These are phyloP conservation scores for Cepphus grylle DNA, from an alignment of 2,113 vertebrate genomes.

Conservation along the genomic window DNA sequence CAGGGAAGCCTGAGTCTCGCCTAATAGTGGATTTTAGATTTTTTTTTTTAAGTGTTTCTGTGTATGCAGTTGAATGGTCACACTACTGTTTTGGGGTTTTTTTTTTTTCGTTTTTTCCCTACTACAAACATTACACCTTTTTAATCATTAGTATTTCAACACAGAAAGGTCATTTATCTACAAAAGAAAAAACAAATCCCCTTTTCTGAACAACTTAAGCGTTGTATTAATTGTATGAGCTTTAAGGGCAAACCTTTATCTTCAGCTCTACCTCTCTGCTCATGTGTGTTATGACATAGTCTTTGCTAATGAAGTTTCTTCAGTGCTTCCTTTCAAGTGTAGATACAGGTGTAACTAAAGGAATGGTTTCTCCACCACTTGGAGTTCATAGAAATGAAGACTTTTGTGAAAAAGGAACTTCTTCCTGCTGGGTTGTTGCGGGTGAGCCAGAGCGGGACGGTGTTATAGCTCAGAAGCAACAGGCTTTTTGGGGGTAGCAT, in stretches of 20 bases:
- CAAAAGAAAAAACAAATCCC: not conserved
- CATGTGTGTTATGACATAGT: accelerated
- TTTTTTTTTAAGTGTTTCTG: not conserved
- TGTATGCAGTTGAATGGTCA: not conserved
- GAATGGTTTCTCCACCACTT: not conserved
- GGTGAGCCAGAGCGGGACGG: not conserved
- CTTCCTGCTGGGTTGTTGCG: not conserved
- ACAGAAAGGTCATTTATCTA: not conserved
- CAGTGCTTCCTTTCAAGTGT: not conserved
- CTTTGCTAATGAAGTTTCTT: not conserved
- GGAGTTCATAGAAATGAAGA: not conserved
- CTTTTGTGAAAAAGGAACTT: not conserved
- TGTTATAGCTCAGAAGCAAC: not conserved
- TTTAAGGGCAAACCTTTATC: not conserved
- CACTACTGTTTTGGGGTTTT: not conserved
- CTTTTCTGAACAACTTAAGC: not conserved
- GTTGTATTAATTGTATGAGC: not conserved
- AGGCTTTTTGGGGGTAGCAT: not conserved
- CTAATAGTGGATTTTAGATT: not conserved
- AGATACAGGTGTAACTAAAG: not conserved
- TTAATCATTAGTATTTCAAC: not conserved
- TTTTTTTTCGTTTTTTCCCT: not conserved
- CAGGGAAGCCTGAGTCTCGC: not conserved
- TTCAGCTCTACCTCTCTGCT: not conserved
- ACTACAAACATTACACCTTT: not conserved